A percentile compares a stretch with the other conserved stretches of the same genome.
phyloP scores from a whole-genome alignment of 2,888 invertebrate species.

The Pseudoips prasinana region DNA sequence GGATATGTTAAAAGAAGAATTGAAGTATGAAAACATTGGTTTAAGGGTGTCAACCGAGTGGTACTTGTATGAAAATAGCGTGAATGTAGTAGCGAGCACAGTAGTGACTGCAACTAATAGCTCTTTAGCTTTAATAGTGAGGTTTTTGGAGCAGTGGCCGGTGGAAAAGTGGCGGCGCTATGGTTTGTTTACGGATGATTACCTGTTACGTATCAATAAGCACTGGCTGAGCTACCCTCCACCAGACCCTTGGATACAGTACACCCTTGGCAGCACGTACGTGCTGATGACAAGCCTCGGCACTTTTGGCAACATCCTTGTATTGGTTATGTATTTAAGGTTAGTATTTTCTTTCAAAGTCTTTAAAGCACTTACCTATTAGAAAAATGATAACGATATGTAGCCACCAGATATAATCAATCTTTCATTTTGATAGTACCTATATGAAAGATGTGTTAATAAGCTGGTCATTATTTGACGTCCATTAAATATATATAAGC shows the following conservation, averaged over 20 bases:
- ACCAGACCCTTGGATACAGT: slow-evolving; percentile 79
- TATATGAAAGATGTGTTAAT: too few relatives aligned
- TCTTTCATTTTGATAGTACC: too few relatives aligned
- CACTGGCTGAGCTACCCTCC: slow-evolving; percentile 88
- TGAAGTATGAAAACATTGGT: slow-evolving; percentile 11
- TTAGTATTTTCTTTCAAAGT: slow-evolving; percentile 58
- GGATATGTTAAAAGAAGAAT: slow-evolving; percentile 15
- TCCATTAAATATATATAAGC: too few relatives aligned
- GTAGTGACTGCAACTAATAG: slow-evolving; percentile 13
- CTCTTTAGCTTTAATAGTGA: slow-evolving; percentile 37
- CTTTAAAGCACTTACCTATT: too few relatives aligned
- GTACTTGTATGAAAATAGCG: slow-evolving; percentile 16
- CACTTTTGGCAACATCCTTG: slow-evolving; percentile 85
- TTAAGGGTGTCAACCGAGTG: slow-evolving; percentile 21
- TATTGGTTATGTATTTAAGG: slow-evolving; percentile 87
- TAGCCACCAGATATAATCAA: too few relatives aligned
- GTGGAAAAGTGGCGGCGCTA: slow-evolving; percentile 73
- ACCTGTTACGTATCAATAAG: slow-evolving; percentile 81
- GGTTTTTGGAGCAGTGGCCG: slow-evolving; percentile 66
- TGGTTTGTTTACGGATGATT: slow-evolving; percentile 81
- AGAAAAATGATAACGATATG: too few relatives aligned
- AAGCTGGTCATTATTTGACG: too few relatives aligned
- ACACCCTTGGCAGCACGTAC: slow-evolving; percentile 83
- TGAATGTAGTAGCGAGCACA: slow-evolving; percentile 9
- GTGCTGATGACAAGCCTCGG: slow-evolving; percentile 84